Evolutionary conservation across 2,797 vertebrate genomes (phyloP).

Genomic region (Sebastes oblongus): DNA sequence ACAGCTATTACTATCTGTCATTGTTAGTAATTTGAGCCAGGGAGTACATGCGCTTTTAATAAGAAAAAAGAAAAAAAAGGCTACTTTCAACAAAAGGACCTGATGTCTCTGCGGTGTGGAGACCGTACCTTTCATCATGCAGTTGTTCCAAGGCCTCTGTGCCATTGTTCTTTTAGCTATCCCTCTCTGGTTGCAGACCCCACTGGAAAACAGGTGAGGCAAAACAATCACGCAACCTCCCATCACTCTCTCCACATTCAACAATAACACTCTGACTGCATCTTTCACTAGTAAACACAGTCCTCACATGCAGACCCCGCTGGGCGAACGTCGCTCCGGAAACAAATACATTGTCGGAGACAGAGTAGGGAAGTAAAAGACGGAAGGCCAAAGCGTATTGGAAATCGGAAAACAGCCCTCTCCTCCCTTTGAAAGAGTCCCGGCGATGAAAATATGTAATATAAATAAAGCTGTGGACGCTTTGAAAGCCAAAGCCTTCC

Average conservation of each 20-base stretch:
- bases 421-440: constrained; percentile 81
- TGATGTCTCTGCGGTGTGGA: constrained; percentile 41
- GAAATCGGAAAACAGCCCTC: constrained; percentile 75
- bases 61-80: constrained; percentile 43
- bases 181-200: constrained; percentile 51
- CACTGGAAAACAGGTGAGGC: constrained; percentile 74
- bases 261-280: constrained; percentile 71
- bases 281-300: constrained; percentile 71
- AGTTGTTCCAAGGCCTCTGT: constrained; percentile 66
- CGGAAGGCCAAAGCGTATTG: constrained; percentile 66
- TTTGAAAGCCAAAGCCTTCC: constrained; percentile 88
- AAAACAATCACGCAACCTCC: constrained; percentile 71
- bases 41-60: constrained; percentile 29
- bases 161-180: constrained; percentile 65
- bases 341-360: constrained; percentile 73
- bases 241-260: constrained; percentile 65
- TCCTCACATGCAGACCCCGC: constrained; percentile 46
- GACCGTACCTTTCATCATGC: constrained; percentile 70
- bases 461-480: constrained; percentile 86
- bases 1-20: constrained; percentile 30
- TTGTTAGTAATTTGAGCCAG: constrained; percentile 37
- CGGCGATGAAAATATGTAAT: constrained; percentile 86
- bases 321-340: constrained; percentile 57
- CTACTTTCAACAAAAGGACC: constrained; percentile 46
- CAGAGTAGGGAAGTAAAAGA: constrained; percentile 68